Evolutionary conservation across 2,888 invertebrate species (phyloP), one percentile per base, ranked within the genome.

Genomic region (Limulus polyphemus): DNA sequence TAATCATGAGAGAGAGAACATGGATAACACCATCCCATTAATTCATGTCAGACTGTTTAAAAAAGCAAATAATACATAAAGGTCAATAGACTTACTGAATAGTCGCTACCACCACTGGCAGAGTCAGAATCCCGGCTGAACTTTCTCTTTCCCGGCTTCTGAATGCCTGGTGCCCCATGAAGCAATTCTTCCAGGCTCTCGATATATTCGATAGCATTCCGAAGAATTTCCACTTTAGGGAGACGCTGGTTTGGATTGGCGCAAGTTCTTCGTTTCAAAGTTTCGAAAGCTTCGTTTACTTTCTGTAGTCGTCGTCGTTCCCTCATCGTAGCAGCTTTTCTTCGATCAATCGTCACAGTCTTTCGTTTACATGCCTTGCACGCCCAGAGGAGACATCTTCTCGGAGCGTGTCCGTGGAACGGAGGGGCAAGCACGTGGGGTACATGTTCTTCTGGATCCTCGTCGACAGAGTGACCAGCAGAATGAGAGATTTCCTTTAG

Each of bases 231-330:
- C 67, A 99, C 88, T 80, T 99, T 99, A 1, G 98, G 97, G 71
- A 99, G 80, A 60, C 98, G 81, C 72, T 98, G 98, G 74, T 91
- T 94, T 1, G 97, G 97, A 79, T 92, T 93, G 62, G 91, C 88
- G 72, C 95, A 89, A 0, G 98, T 94, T 61, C 97, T 80, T 72
- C 90, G 82, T 74, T 98, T 90, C 51, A 99, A 79, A 65, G 91
- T 84, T 77, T 99, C 98, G 76, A 98, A 99, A 0, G 98, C 98
- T 77, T 99, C 98, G 77, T 99, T 99, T 57, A 94, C 94, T 84
- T 98, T 97, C 75, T 95, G 81, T 60, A 99, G 82, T 65, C 98
- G 81, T 70, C 97, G 79, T 68, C 98, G 80, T 77, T 99, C 98
- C 5, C 98, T 81, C 77, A 99, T 81, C 1, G 98, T 99, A 0